phyloP scores from a whole-genome alignment of 2,888 invertebrate genomes.

The Capitulum mitella region DNA sequence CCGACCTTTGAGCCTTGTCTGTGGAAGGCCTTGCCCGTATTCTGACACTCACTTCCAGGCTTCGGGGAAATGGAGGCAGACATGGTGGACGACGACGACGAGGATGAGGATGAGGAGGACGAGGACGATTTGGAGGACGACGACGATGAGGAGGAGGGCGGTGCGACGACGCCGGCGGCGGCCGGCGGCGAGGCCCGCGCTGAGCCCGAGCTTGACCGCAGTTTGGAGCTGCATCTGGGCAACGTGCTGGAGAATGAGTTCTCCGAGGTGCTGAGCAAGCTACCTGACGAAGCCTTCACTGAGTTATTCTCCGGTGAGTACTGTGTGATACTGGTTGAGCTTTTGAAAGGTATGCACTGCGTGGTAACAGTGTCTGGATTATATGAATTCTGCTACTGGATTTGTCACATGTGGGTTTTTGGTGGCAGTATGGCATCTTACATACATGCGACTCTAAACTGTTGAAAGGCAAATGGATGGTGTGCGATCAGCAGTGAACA shows the following conservation, averaged over 20 bases:
- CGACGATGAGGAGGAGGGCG: neutral
- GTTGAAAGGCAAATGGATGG: too few relatives aligned
- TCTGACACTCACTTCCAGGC: too few relatives aligned
- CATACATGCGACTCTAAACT: too few relatives aligned
- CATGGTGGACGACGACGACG: neutral
- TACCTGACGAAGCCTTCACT: conserved; percentile 73
- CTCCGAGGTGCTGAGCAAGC: conserved; percentile 66
- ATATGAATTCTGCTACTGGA: too few relatives aligned
- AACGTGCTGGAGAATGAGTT: conserved; percentile 51
- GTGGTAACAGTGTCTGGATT: too few relatives aligned
- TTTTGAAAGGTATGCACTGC: too few relatives aligned
- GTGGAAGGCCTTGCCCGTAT: too few relatives aligned
- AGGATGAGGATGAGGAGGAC: neutral
- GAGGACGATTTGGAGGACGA: conserved; percentile 1
- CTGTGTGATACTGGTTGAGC: too few relatives aligned
- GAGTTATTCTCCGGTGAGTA: conserved; percentile 54
- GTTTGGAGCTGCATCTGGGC: conserved; percentile 18
- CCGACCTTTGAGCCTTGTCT: too few relatives aligned
- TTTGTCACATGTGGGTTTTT: too few relatives aligned
- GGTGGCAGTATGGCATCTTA: too few relatives aligned
- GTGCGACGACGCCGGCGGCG: neutral
- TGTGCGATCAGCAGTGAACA: too few relatives aligned
- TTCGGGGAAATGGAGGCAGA: neutral
- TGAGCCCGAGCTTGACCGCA: conserved; percentile 5
- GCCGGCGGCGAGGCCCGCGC: neutral